Evolutionary conservation across 2,113 vertebrate genomes (phyloP), one percentile per base, ranked within the genome.

Genomic region (Labrus mixtus): DNA sequence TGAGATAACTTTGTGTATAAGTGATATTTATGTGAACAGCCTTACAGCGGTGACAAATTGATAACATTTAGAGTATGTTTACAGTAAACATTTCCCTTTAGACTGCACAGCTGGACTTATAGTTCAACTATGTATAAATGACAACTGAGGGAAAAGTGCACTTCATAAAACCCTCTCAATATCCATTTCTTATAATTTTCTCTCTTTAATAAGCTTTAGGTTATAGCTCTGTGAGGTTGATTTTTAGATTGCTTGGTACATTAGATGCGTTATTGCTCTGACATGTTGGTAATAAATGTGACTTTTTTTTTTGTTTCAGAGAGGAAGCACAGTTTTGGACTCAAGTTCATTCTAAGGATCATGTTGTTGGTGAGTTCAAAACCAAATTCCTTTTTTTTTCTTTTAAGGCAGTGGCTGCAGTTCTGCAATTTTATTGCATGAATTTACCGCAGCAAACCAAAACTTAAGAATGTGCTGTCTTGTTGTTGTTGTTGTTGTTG

Each of bases 321-420:
- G 57, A 92, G 51, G 87, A 92, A 16, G 87, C 87, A 0, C 73
- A 89, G 37, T 91, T 94, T 59, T 95, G 94, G 94, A 69, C 82
- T 56, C 63, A 78, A 19, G 54, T 90, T 72, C 91, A 92, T 2
- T n/a, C 58, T 0, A 87, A 73, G 59, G 93, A 95, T 57, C 93
- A 91, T 25, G 10, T 85, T 8, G 68, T 90, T 29, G 94, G 94
- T 94, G 68, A 92, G 92, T 60, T 15, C 56, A 20, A 0, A 1
- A 29, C 36, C 36, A 41, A 56, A 6, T 65, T 10, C 43, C 0
- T 36, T 59, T 55, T 10, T 13, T 68, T 12, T 33, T 10, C 48
- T 57, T 51, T 20, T 1, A 0, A n/a, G 11, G 2, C 1, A 10
- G 17, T 60, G 54, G 51, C 23, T 6, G 5, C 11, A 55, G 25